A percentile compares a stretch with the other conserved stretches of the same genome.
phyloP scores from a whole-genome alignment of 2,113 vertebrate genomes.

The Toxotes jaculatrix region DNA sequence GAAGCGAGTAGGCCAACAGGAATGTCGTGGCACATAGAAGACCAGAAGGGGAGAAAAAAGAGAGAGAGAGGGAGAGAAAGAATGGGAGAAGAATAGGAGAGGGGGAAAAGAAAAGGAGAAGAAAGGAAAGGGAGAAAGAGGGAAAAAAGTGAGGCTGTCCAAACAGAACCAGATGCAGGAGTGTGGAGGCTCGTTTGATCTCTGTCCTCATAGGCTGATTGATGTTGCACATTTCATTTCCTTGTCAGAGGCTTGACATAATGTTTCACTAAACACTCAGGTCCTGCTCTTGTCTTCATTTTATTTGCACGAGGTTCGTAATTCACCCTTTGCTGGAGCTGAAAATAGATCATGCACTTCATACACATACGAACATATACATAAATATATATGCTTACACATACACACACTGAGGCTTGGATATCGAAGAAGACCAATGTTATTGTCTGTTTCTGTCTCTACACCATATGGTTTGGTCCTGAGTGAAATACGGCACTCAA shows the following conservation, averaged over 20 bases:
- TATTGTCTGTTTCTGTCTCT: constrained; percentile 72
- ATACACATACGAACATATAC: constrained; percentile 63
- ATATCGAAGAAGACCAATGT: constrained; percentile 74
- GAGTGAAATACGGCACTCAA: constrained; percentile 63
- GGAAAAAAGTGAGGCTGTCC: constrained; percentile 75
- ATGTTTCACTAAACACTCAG: constrained; percentile 85
- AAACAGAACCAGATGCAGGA: constrained; percentile 82
- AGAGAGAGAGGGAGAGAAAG: constrained; percentile 34
- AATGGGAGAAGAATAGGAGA: constrained; percentile 66
- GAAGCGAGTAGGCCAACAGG: constrained; percentile 73
- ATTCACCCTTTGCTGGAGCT: constrained; percentile 74
- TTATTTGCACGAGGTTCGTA: constrained; percentile 71
- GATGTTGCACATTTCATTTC: constrained; percentile 86
- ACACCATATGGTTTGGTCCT: constrained; percentile 67
- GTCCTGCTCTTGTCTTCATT: constrained; percentile 73
- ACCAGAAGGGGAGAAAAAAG: constrained; percentile 57
- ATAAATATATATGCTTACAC: constrained; percentile 52
- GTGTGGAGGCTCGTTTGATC: constrained; percentile 86
- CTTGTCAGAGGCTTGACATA: constrained; percentile 86
- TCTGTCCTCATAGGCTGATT: constrained; percentile 81
- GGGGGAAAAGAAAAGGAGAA: constrained; percentile 71
- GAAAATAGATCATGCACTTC: constrained; percentile 72
- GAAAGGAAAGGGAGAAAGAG: constrained; percentile 57
- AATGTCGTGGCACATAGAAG: constrained; percentile 77
- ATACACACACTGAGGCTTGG: constrained; percentile 35